Evolutionary conservation across 2,888 invertebrate genomes (phyloP), one percentile per base, ranked within the genome.

Genomic region (Drosophila sordidula): DNA sequence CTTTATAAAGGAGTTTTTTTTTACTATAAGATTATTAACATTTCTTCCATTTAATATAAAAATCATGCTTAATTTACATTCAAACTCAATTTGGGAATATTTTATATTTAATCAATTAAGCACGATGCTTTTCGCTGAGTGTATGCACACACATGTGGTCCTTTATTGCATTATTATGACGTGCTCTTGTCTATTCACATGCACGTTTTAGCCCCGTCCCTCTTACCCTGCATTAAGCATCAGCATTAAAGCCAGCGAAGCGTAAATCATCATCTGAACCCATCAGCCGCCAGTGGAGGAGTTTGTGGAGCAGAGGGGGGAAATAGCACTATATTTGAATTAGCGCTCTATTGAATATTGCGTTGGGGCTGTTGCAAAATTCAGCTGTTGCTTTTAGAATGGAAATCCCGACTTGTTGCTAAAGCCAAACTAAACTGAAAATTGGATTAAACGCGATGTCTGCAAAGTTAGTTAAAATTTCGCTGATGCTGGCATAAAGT

Each of bases 121-220:
- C 5, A 8, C 26, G 3, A 6, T 4, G 4, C 0, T 12, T 34
- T 34, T 34, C 34, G 12, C 12, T 34, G 4, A 34, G 11, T 34
- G 34, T 4, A 34, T 12, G 4, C 12, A 44, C 18, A 38, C 25
- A 16, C 39, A 52, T 64, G 32, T 39, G 47, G 52, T 67, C 55
- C 64, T 75, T 62, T 68, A 75, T 75, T 58, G 63, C 70, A 62
- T 75, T 75, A 75, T 70, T 70, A 66, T 75, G 70, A 71, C 65
- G 71, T 65, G 56, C 49, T 57, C 26, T 50, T 44, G 18, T 58
- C 46, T 55, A 49, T 58, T n/a, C 38, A 41, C 39, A 32, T 32
- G 22, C 42, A 12, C 47, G n/a, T n/a, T n/a, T 16, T 3, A 4
- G 12, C 41, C 45, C 14, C 38, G 26, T 44, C 32, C 49, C 14